Evolutionary conservation across 1,140 invertebrate species (phyloP).

Genomic region (Trichonephila clavipes): DNA sequence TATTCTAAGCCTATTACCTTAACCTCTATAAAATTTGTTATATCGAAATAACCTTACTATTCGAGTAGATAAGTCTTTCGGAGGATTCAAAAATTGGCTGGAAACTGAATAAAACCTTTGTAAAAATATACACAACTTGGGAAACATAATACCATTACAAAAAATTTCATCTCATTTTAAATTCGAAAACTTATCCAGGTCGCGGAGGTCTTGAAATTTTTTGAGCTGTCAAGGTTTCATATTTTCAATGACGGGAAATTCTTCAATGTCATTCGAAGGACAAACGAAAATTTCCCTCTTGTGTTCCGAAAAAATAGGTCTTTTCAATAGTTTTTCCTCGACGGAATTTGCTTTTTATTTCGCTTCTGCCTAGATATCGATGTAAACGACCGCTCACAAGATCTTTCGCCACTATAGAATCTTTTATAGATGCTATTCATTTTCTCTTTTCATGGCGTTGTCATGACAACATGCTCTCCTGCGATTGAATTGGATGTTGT

Average conservation of each 20-base stretch:
- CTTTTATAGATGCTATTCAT: neutral
- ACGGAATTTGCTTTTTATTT: neutral
- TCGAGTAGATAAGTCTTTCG: too few species aligned
- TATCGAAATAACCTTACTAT: too few species aligned
- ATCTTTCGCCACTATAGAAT: too few species aligned
- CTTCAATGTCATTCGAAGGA: slow-evolving; percentile 5
- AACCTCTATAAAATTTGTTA: too few species aligned
- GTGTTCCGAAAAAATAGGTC: neutral
- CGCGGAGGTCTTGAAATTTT: neutral
- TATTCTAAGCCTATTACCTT: too few species aligned
- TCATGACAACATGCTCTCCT: neutral
- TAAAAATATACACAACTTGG: too few species aligned
- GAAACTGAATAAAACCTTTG: too few species aligned
- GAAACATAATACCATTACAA: too few species aligned
- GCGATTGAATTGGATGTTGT: neutral
- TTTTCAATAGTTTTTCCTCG: neutral
- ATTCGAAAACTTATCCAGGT: neutral
- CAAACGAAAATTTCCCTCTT: neutral
- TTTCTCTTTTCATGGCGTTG: neutral
- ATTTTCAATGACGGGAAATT: neutral
- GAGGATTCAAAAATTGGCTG: too few species aligned
- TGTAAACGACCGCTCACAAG: too few species aligned
- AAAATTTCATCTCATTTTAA: too few species aligned
- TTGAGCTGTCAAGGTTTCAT: neutral
- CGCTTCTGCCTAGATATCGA: neutral